phyloP scores from a whole-genome alignment of 2,888 invertebrate genomes.

The Tenthredo distinguenda region DNA sequence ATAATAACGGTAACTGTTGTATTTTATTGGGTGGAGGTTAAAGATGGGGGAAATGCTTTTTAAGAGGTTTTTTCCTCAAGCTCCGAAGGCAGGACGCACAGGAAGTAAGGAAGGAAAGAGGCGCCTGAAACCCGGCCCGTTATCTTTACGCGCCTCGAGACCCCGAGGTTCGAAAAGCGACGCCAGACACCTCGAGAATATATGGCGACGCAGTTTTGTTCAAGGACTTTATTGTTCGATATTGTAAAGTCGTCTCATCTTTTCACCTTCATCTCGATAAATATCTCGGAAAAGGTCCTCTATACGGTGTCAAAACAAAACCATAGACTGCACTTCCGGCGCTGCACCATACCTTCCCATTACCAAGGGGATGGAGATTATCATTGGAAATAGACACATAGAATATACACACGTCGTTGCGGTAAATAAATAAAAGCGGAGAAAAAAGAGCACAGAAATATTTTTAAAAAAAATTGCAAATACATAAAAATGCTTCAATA shows the following conservation, averaged over 20 bases:
- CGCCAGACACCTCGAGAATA: slow-evolving; percentile 11
- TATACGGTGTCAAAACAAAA: background rate
- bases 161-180: background rate
- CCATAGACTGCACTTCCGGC: background rate
- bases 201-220: slow-evolving; percentile 30
- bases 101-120: slow-evolving; percentile 23
- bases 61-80: background rate
- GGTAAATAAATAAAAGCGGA: background rate
- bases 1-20: slow-evolving; percentile 26
- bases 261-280: slow-evolving; percentile 25
- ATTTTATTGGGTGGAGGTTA: background rate
- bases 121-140: slow-evolving; percentile 17
- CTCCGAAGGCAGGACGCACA: background rate
- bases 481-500: too few relatives aligned
- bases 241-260: slow-evolving; percentile 26
- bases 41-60: background rate
- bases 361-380: background rate
- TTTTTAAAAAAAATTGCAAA: background rate
- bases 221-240: slow-evolving; percentile 46
- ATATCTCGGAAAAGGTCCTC: slow-evolving; percentile 5
- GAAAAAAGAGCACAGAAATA: background rate
- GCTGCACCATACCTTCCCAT: background rate
- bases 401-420: background rate
- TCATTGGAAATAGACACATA: background rate
- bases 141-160: slow-evolving; percentile 21